Evolutionary conservation across 2,113 vertebrate species (phyloP).

Genomic region (Lamprotornis superbus): DNA sequence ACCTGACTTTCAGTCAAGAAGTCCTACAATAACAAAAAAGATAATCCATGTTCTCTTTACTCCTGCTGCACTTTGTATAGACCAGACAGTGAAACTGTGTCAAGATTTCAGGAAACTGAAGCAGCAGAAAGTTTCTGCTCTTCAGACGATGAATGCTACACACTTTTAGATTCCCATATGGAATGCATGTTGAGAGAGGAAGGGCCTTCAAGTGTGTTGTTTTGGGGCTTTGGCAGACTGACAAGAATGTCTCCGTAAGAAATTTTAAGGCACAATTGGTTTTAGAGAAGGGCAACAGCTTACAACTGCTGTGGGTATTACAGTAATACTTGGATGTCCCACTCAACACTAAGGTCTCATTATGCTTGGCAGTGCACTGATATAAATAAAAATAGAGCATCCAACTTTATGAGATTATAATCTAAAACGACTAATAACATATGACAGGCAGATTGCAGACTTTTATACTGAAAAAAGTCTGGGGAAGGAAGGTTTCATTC

Average conservation of each 20-base stretch:
- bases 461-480: neutral
- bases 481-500: neutral
- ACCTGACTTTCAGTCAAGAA: neutral
- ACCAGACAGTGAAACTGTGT: neutral
- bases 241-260: neutral
- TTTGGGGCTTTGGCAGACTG: neutral
- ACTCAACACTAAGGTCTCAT: conserved; percentile 10
- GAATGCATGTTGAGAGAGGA: neutral
- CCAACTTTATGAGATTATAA: neutral
- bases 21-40: neutral
- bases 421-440: conserved; percentile 1
- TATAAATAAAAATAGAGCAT: neutral
- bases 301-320: neutral
- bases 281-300: neutral
- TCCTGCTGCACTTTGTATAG: neutral
- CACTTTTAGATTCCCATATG: neutral
- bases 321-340: neutral
- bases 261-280: neutral
- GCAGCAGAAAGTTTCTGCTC: neutral
- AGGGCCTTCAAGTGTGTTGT: neutral
- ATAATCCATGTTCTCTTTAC: neutral
- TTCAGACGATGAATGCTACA: neutral
- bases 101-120: conserved; percentile 6
- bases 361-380: neutral
- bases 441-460: conserved; percentile 5